A percentile compares a stretch with the other conserved stretches of the same genome.
Evolutionary conservation across 1,140 invertebrate genomes (phyloP).

Genomic region (Lepidostoma basale): DNA sequence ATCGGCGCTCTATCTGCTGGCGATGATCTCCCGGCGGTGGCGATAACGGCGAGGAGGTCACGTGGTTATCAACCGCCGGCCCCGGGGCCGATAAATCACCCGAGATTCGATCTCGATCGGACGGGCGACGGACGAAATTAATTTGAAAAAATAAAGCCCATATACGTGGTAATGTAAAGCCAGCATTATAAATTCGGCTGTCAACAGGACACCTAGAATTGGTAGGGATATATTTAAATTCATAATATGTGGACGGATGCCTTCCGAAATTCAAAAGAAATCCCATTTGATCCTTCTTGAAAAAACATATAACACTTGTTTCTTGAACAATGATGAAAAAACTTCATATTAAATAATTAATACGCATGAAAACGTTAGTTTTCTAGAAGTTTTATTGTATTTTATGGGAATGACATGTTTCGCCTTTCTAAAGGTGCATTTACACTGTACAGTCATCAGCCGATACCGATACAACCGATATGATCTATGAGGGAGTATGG

Average conservation of each 20-base stretch:
- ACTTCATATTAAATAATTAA: too few relatives aligned
- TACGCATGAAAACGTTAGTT: too few relatives aligned
- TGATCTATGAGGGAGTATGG: too few relatives aligned
- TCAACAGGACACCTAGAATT: constrained; percentile 24
- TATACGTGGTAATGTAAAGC: constrained; percentile 26
- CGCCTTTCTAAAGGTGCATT: too few relatives aligned
- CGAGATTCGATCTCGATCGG: constrained; percentile 24
- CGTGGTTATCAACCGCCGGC: not conserved
- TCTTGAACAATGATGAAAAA: too few relatives aligned
- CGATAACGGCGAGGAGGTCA: constrained; percentile 9
- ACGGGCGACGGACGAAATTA: not conserved
- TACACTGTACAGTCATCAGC: too few relatives aligned
- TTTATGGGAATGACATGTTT: too few relatives aligned
- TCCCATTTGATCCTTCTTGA: too few relatives aligned
- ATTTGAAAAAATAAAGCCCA: constrained; percentile 24
- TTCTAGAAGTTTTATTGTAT: too few relatives aligned
- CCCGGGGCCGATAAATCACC: constrained; percentile 24
- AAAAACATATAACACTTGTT: too few relatives aligned
- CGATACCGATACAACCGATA: too few relatives aligned
- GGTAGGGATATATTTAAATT: constrained; percentile 6
- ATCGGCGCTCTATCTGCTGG: not conserved
- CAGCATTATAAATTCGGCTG: constrained; percentile 29
- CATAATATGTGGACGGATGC: not conserved
- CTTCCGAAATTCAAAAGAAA: not conserved
- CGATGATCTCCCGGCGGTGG: not conserved